Base-by-base conservation (phyloP, 2,888 invertebrate genomes). In the Poecilobothrus nobilitatus region DNA sequence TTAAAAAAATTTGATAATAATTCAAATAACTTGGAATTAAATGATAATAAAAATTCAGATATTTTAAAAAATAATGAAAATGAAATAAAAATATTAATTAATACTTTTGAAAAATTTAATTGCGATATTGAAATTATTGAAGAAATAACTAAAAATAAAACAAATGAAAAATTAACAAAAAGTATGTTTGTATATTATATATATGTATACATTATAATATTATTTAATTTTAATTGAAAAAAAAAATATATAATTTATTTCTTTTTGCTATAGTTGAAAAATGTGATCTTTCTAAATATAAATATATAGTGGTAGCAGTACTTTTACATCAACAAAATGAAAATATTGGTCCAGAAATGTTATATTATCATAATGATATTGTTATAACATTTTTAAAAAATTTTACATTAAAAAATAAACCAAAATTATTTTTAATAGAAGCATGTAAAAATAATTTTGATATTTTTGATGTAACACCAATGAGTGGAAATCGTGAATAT, bases 371-470 rank as follows among this genome's bases (percentile, higher is more conserved):
- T 53, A 53, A 53, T 53, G 53, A 53, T 12, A 18, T 53, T n/a
- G n/a, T 53, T 53, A 12, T 53, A 18, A n/a, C 53, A 53, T 53
- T 53, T 53, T 53, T 53, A n/a, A 53, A 53, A 6, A 53, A 53
- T 53, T 53, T 53, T 53, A 67, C 70, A 21, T 63, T 71, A 33
- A 21, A 33, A 20, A 61, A 69, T 9, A 71, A 71, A 27, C 71
- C 71, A 37, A 71, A 71, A 68, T 70, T 71, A 21, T 70, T 71
- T 44, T 68, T 71, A 12, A 68, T 71, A 12, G 68, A 70, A 67
- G 68, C 71, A 4, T 71, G 71, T 53, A 69, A 68, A 53, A 70
- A 70, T 34, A 34, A 65, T 15, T 65, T 63, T 15, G 64, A 66
- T 18, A 53, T 53, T 3, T 53, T 53, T 53, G 53, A 53, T 53